Evolutionary conservation across 1,140 invertebrate genomes (phyloP).

Genomic region (Octopus sinensis): DNA sequence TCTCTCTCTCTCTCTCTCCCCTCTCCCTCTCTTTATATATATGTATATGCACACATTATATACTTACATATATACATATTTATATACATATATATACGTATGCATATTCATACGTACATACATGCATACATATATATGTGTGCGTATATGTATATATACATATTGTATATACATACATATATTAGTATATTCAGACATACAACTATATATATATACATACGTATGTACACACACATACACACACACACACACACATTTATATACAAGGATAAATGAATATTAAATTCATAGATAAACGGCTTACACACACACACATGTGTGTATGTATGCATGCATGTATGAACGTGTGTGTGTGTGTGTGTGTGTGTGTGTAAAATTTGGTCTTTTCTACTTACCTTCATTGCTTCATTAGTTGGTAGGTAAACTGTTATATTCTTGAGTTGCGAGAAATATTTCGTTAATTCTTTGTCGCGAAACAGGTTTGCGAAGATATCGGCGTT

Average conservation of each 20-base stretch:
- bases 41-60: too few relatives aligned
- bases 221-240: background rate
- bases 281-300: background rate
- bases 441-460: constrained; percentile 53
- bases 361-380: background rate
- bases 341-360: background rate
- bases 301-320: background rate
- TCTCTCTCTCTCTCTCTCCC: too few relatives aligned
- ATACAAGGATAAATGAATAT: background rate
- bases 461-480: constrained; percentile 54
- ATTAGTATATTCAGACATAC: too few relatives aligned
- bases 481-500: constrained; percentile 52
- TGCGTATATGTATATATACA: too few relatives aligned
- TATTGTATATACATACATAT: too few relatives aligned
- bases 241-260: background rate
- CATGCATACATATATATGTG: too few relatives aligned
- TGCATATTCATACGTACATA: too few relatives aligned
- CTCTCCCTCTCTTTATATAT: too few relatives aligned
- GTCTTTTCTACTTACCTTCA: constrained; percentile 54
- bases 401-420: constrained; percentile 60
- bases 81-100: too few relatives aligned
- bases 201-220: too few relatives aligned
- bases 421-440: constrained; percentile 62
- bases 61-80: too few relatives aligned
- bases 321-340: background rate